Evolutionary conservation across 2,888 invertebrate genomes (phyloP).

Genomic region (Sylvicola fuscatus): DNA sequence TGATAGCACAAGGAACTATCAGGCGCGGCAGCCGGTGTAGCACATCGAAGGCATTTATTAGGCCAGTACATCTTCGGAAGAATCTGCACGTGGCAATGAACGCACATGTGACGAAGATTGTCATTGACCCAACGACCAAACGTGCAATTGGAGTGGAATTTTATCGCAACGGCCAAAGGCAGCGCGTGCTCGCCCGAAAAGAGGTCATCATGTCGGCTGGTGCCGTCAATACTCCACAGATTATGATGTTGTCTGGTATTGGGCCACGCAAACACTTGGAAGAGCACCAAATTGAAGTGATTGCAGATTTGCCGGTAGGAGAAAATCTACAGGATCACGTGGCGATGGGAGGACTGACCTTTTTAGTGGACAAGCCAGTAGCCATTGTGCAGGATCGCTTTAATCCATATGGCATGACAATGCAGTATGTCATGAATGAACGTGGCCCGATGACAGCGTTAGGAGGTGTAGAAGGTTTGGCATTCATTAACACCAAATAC

Average conservation of each 20-base stretch:
- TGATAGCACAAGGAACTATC: conserved; percentile 66
- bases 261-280: conserved; percentile 50
- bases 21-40: conserved; percentile 62
- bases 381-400: conserved; percentile 61
- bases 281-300: conserved; percentile 46
- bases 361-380: conserved; percentile 58
- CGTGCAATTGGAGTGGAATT: conserved; percentile 66
- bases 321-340: conserved; percentile 78
- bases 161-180: conserved; percentile 45
- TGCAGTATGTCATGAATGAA: conserved; percentile 58
- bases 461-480: conserved; percentile 74
- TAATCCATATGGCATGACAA: conserved; percentile 56
- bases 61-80: conserved; percentile 37
- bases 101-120: conserved; percentile 52
- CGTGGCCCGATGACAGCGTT: conserved; percentile 72
- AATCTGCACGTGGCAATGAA: conserved; percentile 69
- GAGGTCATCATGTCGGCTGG: conserved; percentile 81
- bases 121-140: conserved; percentile 45
- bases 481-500: conserved; percentile 67
- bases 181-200: conserved; percentile 49
- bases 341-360: conserved; percentile 49
- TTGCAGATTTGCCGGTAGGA: conserved; percentile 57
- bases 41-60: conserved; percentile 69
- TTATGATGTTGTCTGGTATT: conserved; percentile 78
- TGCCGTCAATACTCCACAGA: conserved; percentile 76